phyloP scores from a whole-genome alignment of 2,113 vertebrate genomes.

The Scophthalmus maximus region DNA sequence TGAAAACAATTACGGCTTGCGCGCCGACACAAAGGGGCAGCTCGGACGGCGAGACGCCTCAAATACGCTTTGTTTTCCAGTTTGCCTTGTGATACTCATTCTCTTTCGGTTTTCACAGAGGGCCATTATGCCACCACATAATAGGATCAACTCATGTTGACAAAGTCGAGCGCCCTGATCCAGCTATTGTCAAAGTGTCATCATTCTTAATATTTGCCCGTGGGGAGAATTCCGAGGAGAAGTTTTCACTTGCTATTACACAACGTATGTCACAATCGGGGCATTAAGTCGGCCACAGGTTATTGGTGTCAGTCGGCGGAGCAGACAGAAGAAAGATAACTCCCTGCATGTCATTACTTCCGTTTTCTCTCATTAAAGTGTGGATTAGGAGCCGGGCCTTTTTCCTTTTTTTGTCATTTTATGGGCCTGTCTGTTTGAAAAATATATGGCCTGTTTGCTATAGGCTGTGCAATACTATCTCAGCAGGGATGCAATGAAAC shows the following conservation, averaged over 20 bases:
- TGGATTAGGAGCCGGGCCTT: slow-evolving; percentile 37
- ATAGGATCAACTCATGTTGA: slow-evolving; percentile 69
- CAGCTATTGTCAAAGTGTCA: slow-evolving; percentile 66
- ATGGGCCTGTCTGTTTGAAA: slow-evolving; percentile 54
- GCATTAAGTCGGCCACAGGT: slow-evolving; percentile 40
- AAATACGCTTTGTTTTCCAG: slow-evolving; percentile 70
- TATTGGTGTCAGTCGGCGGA: slow-evolving; percentile 53
- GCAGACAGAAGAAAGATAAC: slow-evolving; percentile 40
- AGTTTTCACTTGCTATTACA: slow-evolving; percentile 44
- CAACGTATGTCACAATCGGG: slow-evolving; percentile 35
- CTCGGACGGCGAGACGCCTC: slow-evolving; percentile 51
- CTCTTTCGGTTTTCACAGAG: slow-evolving; percentile 48
- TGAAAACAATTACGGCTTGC: slow-evolving; percentile 72
- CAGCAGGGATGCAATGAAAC: slow-evolving; percentile 61
- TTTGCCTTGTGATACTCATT: slow-evolving; percentile 62
- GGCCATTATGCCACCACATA: slow-evolving; percentile 56
- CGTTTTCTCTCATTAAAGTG: slow-evolving; percentile 65
- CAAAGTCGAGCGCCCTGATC: slow-evolving; percentile 58
- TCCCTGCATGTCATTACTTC: slow-evolving; percentile 53
- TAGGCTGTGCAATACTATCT: slow-evolving; percentile 36
- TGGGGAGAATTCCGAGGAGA: slow-evolving; percentile 41
- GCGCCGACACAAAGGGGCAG: slow-evolving; percentile 44
- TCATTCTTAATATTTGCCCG: slow-evolving; percentile 67
- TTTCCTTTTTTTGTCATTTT: slow-evolving; percentile 36
- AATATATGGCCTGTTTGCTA: slow-evolving; percentile 39